A percentile compares a stretch with the other conserved stretches of the same genome.
phyloP scores from a whole-genome alignment of 2,888 invertebrate genomes.

The Heteromyza rotundicornis region DNA sequence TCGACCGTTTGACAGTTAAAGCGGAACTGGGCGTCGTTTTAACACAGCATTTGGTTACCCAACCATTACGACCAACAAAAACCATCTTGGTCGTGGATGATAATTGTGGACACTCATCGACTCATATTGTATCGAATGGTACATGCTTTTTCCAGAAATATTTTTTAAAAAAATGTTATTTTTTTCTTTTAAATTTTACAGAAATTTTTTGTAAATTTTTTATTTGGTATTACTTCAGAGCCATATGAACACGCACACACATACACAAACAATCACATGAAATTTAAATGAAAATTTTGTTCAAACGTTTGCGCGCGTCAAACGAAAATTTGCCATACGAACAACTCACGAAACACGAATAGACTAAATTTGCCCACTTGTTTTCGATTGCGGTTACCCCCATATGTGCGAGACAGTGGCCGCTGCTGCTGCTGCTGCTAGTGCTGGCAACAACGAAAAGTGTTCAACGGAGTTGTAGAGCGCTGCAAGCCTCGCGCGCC shows the following conservation, averaged over 20 bases:
- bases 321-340: constrained; percentile 28
- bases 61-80: background rate
- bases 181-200: too few species aligned
- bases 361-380: constrained; percentile 43
- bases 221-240: background rate
- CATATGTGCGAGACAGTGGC: background rate
- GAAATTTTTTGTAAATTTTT: too few species aligned
- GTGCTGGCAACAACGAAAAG: constrained; percentile 17
- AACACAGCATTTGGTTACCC: background rate
- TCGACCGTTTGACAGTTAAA: constrained; percentile 14
- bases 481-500: constrained; percentile 6
- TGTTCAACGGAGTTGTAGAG: constrained; percentile 20
- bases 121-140: too few species aligned
- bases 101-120: too few species aligned
- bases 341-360: constrained; percentile 41
- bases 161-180: too few species aligned
- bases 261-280: constrained; percentile 12
- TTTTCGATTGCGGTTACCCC: constrained; percentile 37
- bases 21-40: constrained; percentile 18
- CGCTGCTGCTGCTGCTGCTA: background rate
- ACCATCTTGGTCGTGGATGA: too few species aligned
- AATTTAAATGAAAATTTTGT: background rate
- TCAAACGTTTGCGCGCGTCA: constrained; percentile 8
- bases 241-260: background rate
- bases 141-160: background rate